phyloP scores from a whole-genome alignment of 2,113 vertebrate species.

The Xiphias gladius region DNA sequence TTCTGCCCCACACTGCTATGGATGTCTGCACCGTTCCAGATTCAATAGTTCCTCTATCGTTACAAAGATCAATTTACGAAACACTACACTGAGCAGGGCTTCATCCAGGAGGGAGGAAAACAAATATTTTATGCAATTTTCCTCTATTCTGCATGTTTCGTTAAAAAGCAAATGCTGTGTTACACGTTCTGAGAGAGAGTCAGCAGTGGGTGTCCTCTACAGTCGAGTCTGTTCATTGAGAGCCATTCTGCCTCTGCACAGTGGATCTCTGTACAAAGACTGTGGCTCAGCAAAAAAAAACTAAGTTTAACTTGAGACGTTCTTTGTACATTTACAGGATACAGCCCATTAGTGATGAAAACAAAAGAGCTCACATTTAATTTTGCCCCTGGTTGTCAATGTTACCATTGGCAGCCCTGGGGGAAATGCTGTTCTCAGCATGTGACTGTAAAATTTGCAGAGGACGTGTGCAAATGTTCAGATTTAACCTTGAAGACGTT shows the following conservation, averaged over 20 bases:
- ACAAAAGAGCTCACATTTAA: conserved; percentile 45
- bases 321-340: conserved; percentile 8
- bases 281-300: conserved; percentile 15
- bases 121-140: neutral
- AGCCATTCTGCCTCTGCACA: conserved; percentile 41
- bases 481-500: neutral
- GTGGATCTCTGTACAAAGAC: conserved; percentile 25
- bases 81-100: neutral
- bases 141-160: neutral
- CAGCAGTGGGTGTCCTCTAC: neutral
- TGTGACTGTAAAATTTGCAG: conserved; percentile 20
- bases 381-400: conserved; percentile 23
- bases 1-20: too few relatives aligned
- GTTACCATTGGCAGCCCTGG: conserved; percentile 21
- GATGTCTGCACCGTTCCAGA: neutral
- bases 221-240: conserved; percentile 1
- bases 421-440: conserved; percentile 15
- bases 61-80: neutral
- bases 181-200: neutral
- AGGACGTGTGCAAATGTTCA: neutral
- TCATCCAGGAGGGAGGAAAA: neutral
- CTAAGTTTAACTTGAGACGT: neutral
- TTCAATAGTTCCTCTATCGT: neutral
- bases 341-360: neutral
- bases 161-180: neutral